Base-by-base conservation (phyloP, 2,113 vertebrate species). In the Amphiprion percula region DNA sequence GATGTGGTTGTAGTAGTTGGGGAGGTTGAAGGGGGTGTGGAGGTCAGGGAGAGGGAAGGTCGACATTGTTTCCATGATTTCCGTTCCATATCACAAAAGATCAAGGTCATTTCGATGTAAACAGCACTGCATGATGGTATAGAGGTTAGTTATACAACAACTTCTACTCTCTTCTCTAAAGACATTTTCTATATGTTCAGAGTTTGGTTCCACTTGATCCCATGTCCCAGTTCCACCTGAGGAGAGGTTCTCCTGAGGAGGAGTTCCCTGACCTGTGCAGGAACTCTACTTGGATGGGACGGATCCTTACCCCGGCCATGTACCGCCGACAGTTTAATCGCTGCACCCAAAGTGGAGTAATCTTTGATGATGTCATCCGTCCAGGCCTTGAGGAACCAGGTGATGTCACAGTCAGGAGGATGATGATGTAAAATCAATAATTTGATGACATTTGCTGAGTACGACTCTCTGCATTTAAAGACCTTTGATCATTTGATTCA, bases 321-420 rank as follows among this genome's bases (percentile, higher is more conserved):
- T 95, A 95, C 84, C 65, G 83, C 12, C 85, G 93, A 4, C 94
- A 95, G 86, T 94, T 93, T 74, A n/a, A 87, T 79, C 90, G 92
- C 21, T 92, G 92, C 68, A 94, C 94, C 6, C 70, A 90, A 6
- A 92, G 93, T 2, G 94, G 94, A 2, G 93, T 95, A 68, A 90
- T 94, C 53, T 94, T 95, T 2, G 94, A 95, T 55, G 94, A 95
- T 2, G 65, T 95, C 70, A 94, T 95, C 54, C 92, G 92, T 6
- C 94, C 91, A 0, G 94, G 94, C n/a, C 70, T 95, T 4, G 94
- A 95, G 56, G 93, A 94, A 30, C 90, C 90, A 86, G 93, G 94
- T 94, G 68, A 85, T 52, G 30, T 58, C 21, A 61, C 46, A 21
- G 50, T 44, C 41, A 44, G 41, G 1, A 44, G 12, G 41, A 15